Base-by-base conservation (phyloP, 2,113 vertebrate genomes). In the Peromyscus californicus region DNA sequence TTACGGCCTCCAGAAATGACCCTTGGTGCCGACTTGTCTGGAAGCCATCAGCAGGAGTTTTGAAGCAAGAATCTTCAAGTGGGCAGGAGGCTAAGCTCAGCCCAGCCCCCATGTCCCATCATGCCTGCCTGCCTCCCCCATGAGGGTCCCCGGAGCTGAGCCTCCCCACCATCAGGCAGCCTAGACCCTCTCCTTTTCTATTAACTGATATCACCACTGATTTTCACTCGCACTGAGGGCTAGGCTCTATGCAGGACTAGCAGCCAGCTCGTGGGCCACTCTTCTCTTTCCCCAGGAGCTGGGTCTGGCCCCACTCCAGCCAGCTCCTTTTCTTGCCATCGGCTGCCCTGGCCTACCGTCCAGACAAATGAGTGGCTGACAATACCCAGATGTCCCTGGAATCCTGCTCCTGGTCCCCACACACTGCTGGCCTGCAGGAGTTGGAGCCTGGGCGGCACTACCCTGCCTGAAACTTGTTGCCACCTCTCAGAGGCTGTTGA, bases 11-110 rank as follows among this genome's bases (percentile, higher is more conserved):
- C 99, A 99, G 99, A 99, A 99, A 99, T 99, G 99, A 98, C 99
- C 99, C 97, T 98, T 99, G 99, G 99, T 99, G 99, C 99, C 99
- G 98, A 98, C 80, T 97, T 99, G 99, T 99, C 99, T 99, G 99
- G 94, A 98, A 99, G 98, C 98, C 98, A 98, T 98, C 98, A 98
- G 98, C 97, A 97, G 97, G 95, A 98, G 97, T 98, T 97, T 98
- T 89, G 96, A 89, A 91, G 83, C 0, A 75, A 94, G 94, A 94
- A 5, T 88, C 95, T 88, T 1, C 54, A 96, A 97, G 97, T 92
- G 96, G 96, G 99, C 97, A 99, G 98, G 98, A 98, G 99, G 98
- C 98, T 63, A 51, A 97, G 91, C 96, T 97, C 96, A 97, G 89
- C 98, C 98, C 96, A 33, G 17, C 29, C 39, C 61, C 61, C 61